phyloP scores from a whole-genome alignment of 2,888 invertebrate species.

The Drosophila pegasa region DNA sequence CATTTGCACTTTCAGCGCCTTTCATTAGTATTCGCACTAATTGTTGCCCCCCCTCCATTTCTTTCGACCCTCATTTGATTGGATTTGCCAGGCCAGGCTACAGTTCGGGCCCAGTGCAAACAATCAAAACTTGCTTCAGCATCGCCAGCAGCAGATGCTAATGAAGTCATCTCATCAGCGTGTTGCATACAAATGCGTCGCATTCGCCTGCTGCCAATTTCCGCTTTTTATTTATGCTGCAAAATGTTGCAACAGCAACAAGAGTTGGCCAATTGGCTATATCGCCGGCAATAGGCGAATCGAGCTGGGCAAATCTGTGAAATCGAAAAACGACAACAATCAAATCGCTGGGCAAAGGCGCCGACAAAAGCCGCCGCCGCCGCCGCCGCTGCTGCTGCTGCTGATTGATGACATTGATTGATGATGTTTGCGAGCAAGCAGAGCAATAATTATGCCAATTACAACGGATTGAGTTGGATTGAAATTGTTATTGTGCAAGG shows the following conservation, averaged over 20 bases:
- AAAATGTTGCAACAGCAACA: constrained; percentile 19
- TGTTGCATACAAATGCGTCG: constrained; percentile 54
- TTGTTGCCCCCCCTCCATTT: constrained; percentile 51
- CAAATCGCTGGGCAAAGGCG: constrained; percentile 35
- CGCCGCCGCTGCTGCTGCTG: constrained; percentile 21
- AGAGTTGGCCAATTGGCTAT: constrained; percentile 24
- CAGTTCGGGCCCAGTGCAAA: constrained; percentile 54
- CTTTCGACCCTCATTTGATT: constrained; percentile 68
- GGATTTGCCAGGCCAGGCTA: constrained; percentile 59
- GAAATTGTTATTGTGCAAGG: too few relatives aligned
- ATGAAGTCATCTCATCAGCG: constrained; percentile 72
- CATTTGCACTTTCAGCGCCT: constrained; percentile 48
- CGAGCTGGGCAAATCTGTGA: constrained; percentile 10
- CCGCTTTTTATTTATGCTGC: constrained; percentile 72
- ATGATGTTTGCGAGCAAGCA: constrained; percentile 5
- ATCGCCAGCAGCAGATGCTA: constrained; percentile 58
- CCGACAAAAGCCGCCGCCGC: constrained; percentile 23
- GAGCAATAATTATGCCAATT: constrained; percentile 15
- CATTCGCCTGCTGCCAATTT: constrained; percentile 57
- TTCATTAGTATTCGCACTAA: constrained; percentile 75
- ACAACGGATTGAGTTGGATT: not conserved
- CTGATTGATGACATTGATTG: constrained; percentile 29
- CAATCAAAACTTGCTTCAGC: constrained; percentile 59
- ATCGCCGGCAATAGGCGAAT: constrained; percentile 25
- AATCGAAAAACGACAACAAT: constrained; percentile 40